A percentile compares a stretch with the other conserved stretches of the same genome.
These are phyloP conservation scores for Dinomys branickii DNA, from an alignment of 2,113 vertebrate species.

Conservation along the genomic window DNA sequence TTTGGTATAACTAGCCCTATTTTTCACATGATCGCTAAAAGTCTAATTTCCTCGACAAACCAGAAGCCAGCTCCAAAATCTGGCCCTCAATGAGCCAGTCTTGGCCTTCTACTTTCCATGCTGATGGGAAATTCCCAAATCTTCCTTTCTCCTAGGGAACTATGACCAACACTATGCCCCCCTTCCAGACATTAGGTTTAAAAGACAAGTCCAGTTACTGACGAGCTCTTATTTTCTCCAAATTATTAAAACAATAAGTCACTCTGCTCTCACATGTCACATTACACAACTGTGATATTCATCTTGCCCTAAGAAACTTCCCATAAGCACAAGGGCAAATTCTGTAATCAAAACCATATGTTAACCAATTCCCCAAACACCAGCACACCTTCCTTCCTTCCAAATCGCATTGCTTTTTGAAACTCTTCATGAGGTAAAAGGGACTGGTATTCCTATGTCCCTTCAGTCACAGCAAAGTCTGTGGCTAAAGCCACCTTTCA, in stretches of 20 bases:
- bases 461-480: too few relatives aligned
- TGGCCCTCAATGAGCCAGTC: neutral
- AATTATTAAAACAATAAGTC: conserved; percentile 66
- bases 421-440: neutral
- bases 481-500: neutral
- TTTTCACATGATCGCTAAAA: neutral
- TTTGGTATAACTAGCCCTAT: rapidly evolving
- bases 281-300: neutral
- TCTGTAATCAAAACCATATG: conserved; percentile 32
- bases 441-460: rapidly evolving
- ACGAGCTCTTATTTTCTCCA: conserved; percentile 30
- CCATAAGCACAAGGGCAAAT: neutral
- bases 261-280: neutral
- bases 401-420: neutral
- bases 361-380: neutral
- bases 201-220: neutral
- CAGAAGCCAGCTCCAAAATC: neutral
- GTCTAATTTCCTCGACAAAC: neutral
- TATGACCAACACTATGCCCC: neutral
- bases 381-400: neutral
- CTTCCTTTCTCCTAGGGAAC: neutral
- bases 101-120: neutral
- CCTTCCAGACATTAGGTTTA: neutral
- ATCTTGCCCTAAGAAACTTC: neutral
- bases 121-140: neutral